Evolutionary conservation across 2,797 vertebrate species (phyloP), one percentile per base, ranked within the genome.

Genomic region (Ctenochaetus hawaiiensis): DNA sequence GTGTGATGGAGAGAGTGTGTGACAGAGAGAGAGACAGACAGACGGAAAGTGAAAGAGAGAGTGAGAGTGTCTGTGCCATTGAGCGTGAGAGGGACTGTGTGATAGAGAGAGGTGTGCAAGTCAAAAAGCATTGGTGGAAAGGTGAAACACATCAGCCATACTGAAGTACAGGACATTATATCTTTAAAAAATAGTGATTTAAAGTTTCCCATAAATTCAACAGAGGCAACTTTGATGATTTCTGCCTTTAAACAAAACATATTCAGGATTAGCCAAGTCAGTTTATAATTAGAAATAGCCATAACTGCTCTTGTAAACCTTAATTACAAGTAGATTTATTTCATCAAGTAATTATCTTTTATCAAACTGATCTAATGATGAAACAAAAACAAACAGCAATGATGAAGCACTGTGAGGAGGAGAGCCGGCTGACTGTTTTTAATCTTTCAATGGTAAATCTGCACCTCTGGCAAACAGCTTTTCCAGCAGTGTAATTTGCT

Each of bases 51-150:
- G 39, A 34, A 34, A 77, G 53, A 34, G 48, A 66, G 69, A 4
- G 51, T 72, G 73, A 63, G 58, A 63, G n/a, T 20, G n/a, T 63
- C 26, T 66, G 41, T 81, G 65, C 17, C 48, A 59, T 30, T 75
- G 69, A 58, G 71, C 71, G 68, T 63, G 76, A 75, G 71, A 78
- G 52, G 34, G 47, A 65, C 64, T 6, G 52, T 75, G 76, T 71
- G 51, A 67, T 7, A 34, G 20, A 53, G 37, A n/a, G 67, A 84
- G 76, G 66, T 60, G 61, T 85, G 58, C 53, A 66, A 82, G 79
- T 80, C 68, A 81, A 57, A 77, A 59, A 53, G 71, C 66, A 78
- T 47, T 45, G 63, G 53, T 52, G 48, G 48, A 75, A 80, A 86
- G 71, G 53, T 82, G 75, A 82, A 82, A 82, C 58, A 39, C 57